These are phyloP conservation scores for Nerophis ophidion DNA, from an alignment of 2,113 vertebrate species.

Conservation along the genomic window DNA sequence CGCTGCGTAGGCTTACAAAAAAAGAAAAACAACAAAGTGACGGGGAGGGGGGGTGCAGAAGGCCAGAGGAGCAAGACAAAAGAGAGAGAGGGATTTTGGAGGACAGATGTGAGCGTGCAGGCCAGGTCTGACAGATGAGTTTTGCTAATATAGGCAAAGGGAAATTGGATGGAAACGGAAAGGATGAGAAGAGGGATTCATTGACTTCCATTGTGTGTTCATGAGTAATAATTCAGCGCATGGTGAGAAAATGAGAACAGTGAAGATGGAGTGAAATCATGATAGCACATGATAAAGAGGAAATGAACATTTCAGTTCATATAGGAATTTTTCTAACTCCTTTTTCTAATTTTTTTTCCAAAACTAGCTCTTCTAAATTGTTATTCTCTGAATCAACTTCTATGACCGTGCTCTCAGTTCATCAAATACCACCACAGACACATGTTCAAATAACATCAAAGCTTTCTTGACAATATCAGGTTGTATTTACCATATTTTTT, in stretches of 20 bases:
- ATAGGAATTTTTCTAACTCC: background rate
- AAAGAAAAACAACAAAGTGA: slow-evolving; percentile 19
- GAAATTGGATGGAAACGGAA: slow-evolving; percentile 18
- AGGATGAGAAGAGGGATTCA: slow-evolving; percentile 7
- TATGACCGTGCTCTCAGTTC: background rate
- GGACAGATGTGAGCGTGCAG: slow-evolving; percentile 21
- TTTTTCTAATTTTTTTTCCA: slow-evolving; percentile 1
- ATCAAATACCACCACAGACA: background rate
- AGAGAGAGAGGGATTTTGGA: slow-evolving; percentile 21
- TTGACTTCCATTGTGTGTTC: slow-evolving; percentile 14
- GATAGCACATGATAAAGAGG: slow-evolving; percentile 9
- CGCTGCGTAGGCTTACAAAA: slow-evolving; percentile 79
- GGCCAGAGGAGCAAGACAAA: slow-evolving; percentile 30
- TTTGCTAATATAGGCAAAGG: slow-evolving; percentile 29
- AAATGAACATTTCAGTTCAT: background rate
- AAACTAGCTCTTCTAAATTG: background rate
- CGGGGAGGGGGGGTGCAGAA: slow-evolving; percentile 20
- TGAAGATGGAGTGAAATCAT: slow-evolving; percentile 9
- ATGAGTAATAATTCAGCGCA: slow-evolving; percentile 7
- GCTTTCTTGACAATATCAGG: background rate
- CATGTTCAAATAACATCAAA: background rate
- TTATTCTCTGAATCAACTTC: background rate
- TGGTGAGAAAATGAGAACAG: slow-evolving; percentile 13
- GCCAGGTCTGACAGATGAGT: slow-evolving; percentile 26
- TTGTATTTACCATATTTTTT: no score